Evolutionary conservation across 2,888 invertebrate species (phyloP), one percentile per base, ranked within the genome.

Genomic region (Hirtodrosophila cameraria): DNA sequence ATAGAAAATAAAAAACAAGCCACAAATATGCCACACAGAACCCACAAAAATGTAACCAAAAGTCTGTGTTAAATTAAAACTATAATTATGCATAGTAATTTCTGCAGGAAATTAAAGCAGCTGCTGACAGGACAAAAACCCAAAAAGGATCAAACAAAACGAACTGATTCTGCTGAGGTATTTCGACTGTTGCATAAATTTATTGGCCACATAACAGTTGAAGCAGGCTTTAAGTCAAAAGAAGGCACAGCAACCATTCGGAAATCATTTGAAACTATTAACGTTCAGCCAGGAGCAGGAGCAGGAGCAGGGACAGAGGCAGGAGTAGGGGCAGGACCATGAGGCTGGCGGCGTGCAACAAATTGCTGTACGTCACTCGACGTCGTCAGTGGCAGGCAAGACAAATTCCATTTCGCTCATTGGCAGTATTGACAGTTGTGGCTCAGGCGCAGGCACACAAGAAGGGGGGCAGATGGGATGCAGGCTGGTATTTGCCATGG

Each of bases 381-480:
- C 30, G 42, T 66, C 62, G 72, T 78, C 81, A 69, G 43, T 68
- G 74, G 67, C 82, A 84, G 74, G 68, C 76, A 75, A 76, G 82
- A 82, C 82, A 84, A 84, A 84, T 84, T 84, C 71, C 79, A 81
- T 74, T 81, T 78, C 60, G 64, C 66, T 74, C 81, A 76, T 76
- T 78, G 70, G 52, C 72, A 76, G 68, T 81, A 81, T 84, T 81
- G 84, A 84, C 73, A 73, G 78, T 66, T 53, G 61, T 33, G 41
- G 67, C 53, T 33, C 20, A 28, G 48, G 3, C n/a, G 12, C 30
- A 53, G 28, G 35, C 33, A 52, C 53, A 49, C 13, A 59, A 18
- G 46, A 27, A 13, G 12, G 16, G 1, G n/a, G 9, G 4, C 25
- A 3, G 28, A 23, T 16, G 16, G 11, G 28, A n/a, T 16, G 50